Base-by-base conservation (phyloP, 2,113 vertebrate genomes). In the Barbus barbus region DNA sequence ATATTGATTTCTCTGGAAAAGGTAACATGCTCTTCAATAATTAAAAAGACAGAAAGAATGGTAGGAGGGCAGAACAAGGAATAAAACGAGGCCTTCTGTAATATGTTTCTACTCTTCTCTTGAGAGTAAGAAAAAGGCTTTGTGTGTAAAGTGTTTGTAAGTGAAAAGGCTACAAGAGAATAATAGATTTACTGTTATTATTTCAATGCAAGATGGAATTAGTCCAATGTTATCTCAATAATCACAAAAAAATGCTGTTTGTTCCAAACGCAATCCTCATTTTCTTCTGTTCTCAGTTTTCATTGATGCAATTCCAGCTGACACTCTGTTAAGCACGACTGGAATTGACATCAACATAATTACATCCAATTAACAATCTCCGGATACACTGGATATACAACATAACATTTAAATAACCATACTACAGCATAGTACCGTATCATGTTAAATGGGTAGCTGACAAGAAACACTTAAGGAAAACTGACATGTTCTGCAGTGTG, bases 1-100 rank as follows among this genome's bases (percentile, higher is more conserved):
- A 90, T 72, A 93, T 91, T 92, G 91, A 93, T 93, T 92, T 94
- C 91, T 85, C 83, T 89, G 91, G 91, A 89, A 93, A 90, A 90
- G 83, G 71, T 88, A 88, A 83, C 22, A 86, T 84, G 69, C 82
- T 88, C 86, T 89, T 93, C 89, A 90, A 93, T 93, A 91, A 94
- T 93, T 93, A 90, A 94, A 90, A 90, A 91, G 63, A 63, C 61
- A 80, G 73, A 83, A 65, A 14, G 81, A 88, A 84, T 67, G 46
- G 72, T 85, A 84, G 83, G 85, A 86, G 84, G 69, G 18, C 56
- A 46, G 53, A 56, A 60, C 20, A 36, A 79, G 26, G 69, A 83
- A 44, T n/a, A 74, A 60, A 2, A 61, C 38, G 73, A 67, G 26
- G 9, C 77, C 36, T 63, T 44, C 2, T 24, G 56, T 63, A 28